These are phyloP conservation scores for Eurytoma adleriae DNA, from an alignment of 2,888 invertebrate species.

Conservation along the genomic window DNA sequence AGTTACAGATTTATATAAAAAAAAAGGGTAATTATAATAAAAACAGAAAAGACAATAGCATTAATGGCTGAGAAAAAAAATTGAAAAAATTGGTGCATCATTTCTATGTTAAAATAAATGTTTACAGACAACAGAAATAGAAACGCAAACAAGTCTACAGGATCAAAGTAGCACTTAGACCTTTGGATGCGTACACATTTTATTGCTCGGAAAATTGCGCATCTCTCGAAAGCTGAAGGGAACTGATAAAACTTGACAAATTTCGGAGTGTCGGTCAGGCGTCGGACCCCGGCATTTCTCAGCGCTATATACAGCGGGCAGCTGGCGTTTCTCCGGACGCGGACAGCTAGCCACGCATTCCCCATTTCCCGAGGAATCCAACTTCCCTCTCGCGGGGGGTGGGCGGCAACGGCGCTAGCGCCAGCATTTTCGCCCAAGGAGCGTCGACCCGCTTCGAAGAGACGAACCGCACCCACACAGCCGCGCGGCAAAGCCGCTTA, in stretches of 20 bases:
- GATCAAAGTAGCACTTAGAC: too few species aligned
- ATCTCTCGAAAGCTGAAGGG: conserved; percentile 22
- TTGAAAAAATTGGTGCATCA: too few species aligned
- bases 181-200: conserved; percentile 17
- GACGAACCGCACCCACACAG: conserved; percentile 11
- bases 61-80: too few species aligned
- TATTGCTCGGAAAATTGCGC: conserved; percentile 49
- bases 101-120: too few species aligned
- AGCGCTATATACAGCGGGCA: neutral
- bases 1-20: too few species aligned
- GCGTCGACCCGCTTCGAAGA: conserved; percentile 13
- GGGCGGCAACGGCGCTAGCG: neutral
- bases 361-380: conserved; percentile 51
- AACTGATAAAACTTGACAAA: conserved; percentile 56
- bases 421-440: neutral
- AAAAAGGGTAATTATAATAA: too few species aligned
- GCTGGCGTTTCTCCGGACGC: conserved; percentile 18
- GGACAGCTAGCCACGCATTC: conserved; percentile 31
- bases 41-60: too few species aligned
- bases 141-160: too few species aligned
- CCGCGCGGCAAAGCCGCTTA: conserved; percentile 53
- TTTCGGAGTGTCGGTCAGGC: conserved; percentile 42
- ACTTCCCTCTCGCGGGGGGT: conserved; percentile 5
- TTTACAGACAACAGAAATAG: too few species aligned
- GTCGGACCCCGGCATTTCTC: conserved; percentile 34